These are phyloP conservation scores for Diarsia brunnea DNA, from an alignment of 2,888 invertebrate genomes.

Conservation along the genomic window DNA sequence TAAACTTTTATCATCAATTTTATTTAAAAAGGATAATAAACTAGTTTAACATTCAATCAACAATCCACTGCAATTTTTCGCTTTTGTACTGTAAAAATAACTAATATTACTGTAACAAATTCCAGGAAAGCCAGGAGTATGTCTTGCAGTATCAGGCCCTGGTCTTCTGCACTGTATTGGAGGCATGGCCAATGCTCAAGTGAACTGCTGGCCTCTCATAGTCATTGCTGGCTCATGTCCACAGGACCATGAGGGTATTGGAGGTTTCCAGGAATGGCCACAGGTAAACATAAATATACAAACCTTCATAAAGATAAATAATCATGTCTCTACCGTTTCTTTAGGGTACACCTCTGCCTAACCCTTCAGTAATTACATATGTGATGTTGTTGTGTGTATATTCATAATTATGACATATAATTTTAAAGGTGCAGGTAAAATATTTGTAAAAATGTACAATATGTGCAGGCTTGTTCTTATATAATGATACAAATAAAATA, in stretches of 20 bases:
- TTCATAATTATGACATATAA: not conserved
- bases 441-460: not conserved
- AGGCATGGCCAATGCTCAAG: conserved; percentile 99
- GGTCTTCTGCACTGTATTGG: conserved; percentile 97
- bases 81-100: not conserved
- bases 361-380: not conserved
- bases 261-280: conserved; percentile 98
- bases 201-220: conserved; percentile 98
- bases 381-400: not conserved
- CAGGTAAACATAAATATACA: conserved; percentile 90
- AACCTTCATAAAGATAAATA: not conserved
- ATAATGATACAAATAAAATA: too few relatives aligned
- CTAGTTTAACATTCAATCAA: not conserved
- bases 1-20: conserved; percentile 4
- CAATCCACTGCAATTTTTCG: not conserved
- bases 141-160: conserved; percentile 98
- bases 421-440: not conserved
- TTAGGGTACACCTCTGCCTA: not conserved
- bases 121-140: conserved; percentile 95
- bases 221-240: conserved; percentile 98
- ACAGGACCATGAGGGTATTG: conserved; percentile 97
- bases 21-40: not conserved
- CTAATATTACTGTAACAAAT: conserved; percentile 9
- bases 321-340: not conserved
- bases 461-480: not conserved